These are phyloP conservation scores for Etheostoma perlongum DNA, from an alignment of 2,797 vertebrate species.

Conservation along the genomic window DNA sequence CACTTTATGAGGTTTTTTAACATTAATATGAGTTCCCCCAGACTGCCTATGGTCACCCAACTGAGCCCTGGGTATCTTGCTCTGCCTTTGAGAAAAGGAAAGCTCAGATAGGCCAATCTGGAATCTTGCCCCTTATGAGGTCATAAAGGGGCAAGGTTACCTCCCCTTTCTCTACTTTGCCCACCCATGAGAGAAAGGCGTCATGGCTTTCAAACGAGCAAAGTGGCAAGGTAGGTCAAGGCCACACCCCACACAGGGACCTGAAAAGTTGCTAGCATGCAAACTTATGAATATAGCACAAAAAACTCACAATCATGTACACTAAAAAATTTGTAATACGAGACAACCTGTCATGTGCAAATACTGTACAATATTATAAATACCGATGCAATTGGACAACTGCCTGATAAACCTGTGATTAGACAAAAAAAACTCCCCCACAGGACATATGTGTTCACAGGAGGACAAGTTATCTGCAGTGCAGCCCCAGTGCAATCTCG, in stretches of 20 bases:
- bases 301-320: not conserved
- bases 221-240: no score
- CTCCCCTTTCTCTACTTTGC: no score
- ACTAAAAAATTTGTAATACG: not conserved
- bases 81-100: no score
- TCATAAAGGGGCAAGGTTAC: no score
- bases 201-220: no score
- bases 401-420: not conserved
- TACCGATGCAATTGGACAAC: not conserved
- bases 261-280: not conserved
- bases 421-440: not conserved
- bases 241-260: not conserved
- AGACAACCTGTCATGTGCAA: not conserved
- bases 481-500: slow-evolving; percentile 19
- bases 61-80: no score
- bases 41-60: no score
- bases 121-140: no score
- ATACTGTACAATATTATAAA: not conserved
- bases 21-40: no score
- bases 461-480: slow-evolving; percentile 31
- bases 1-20: no score
- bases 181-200: no score
- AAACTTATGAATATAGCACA: slow-evolving; percentile 11
- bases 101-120: no score
- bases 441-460: slow-evolving; percentile 29